Conservation (phyloP, 2,888 invertebrate genomes). For the Rhogogaster chlorosoma region DNA sequence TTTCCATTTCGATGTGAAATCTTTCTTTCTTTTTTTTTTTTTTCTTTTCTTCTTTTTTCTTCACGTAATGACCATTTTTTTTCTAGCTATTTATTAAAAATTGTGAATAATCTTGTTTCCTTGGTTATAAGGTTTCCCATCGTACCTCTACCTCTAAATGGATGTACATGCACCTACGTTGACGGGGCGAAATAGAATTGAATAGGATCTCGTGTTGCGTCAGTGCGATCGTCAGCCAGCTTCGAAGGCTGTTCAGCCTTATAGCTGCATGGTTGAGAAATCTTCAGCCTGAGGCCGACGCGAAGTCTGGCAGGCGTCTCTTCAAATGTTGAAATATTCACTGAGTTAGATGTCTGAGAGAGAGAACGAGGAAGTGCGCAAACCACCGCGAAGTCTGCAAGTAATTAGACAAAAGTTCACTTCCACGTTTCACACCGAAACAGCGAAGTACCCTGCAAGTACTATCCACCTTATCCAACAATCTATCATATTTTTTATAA, state of each 20-base stretch:
- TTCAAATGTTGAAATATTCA: slow-evolving; percentile 44
- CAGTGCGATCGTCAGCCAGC: slow-evolving; percentile 12
- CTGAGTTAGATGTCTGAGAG: background rate
- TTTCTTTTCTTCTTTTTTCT: background rate
- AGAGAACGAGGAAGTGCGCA: slow-evolving; percentile 37
- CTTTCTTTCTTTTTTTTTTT: background rate
- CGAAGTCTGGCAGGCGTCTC: slow-evolving; percentile 49
- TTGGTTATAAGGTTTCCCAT: background rate
- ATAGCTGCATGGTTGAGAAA: slow-evolving; percentile 39
- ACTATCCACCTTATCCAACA: too few species aligned
- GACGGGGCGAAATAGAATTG: background rate
- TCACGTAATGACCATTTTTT: too few species aligned
- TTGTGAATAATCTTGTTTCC: background rate
- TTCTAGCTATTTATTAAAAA: background rate
- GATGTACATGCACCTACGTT: background rate
- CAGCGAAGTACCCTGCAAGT: too few species aligned
- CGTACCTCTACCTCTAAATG: background rate
- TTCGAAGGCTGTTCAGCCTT: background rate
- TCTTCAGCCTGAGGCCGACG: slow-evolving; percentile 31
- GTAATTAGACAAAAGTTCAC: slow-evolving; percentile 40
- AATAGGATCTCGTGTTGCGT: slow-evolving; percentile 37
- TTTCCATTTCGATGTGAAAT: background rate
- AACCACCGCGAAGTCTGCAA: background rate
- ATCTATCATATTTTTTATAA: too few species aligned
- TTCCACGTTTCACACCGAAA: slow-evolving; percentile 40